phyloP scores from a whole-genome alignment of 2,113 vertebrate species.

The Emberiza fucata region DNA sequence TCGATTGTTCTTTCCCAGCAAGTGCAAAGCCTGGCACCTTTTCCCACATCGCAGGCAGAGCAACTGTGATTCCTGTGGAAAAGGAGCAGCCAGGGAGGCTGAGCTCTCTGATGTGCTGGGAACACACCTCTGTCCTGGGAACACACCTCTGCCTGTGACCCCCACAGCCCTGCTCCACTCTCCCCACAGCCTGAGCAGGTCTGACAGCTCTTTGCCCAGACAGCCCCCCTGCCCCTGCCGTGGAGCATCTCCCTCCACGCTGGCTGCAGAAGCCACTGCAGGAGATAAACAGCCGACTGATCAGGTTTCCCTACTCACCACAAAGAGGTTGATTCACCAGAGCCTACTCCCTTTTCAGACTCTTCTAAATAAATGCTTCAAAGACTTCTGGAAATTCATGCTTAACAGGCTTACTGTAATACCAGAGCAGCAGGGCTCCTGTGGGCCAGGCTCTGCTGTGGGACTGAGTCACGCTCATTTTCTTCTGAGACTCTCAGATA shows the following conservation, averaged over 20 bases:
- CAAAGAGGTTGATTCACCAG: constrained; percentile 48
- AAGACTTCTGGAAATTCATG: constrained; percentile 48
- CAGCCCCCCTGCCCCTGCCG: neutral
- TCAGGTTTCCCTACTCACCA: constrained; percentile 54
- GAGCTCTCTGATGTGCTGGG: neutral
- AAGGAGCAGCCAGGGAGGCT: neutral
- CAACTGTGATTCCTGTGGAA: fast-evolving
- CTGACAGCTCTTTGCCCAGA: neutral
- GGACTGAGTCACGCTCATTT: neutral
- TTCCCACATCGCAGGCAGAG: neutral
- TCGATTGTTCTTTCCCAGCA: neutral
- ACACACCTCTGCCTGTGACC: neutral
- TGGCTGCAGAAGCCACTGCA: neutral
- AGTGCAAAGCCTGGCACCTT: neutral
- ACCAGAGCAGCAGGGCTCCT: neutral
- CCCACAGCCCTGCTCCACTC: neutral
- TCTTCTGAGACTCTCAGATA: neutral
- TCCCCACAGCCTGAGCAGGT: neutral
- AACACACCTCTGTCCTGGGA: neutral
- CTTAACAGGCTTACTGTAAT: constrained; percentile 47
- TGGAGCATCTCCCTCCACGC: neutral
- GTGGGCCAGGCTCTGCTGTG: neutral
- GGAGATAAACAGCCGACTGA: constrained; percentile 7
- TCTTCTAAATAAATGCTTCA: constrained; percentile 61
- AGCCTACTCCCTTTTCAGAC: constrained; percentile 55